These are phyloP conservation scores for Halcyon leucocephala DNA, from an alignment of 2,797 vertebrate species.

Conservation along the genomic window DNA sequence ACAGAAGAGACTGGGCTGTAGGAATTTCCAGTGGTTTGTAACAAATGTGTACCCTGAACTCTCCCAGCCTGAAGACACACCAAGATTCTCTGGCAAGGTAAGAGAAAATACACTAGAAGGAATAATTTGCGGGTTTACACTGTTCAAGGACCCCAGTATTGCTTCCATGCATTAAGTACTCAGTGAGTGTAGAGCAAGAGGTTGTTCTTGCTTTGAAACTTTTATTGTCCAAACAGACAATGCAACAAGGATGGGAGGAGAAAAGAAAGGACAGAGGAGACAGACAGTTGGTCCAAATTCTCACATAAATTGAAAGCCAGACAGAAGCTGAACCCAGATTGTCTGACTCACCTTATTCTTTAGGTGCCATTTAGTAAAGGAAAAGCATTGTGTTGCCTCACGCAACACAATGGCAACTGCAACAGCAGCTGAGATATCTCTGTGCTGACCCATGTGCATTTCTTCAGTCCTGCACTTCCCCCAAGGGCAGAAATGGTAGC, in stretches of 20 bases:
- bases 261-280: neutral
- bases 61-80: conserved; percentile 76
- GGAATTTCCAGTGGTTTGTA: conserved; percentile 89
- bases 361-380: neutral
- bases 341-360: neutral
- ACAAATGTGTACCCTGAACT: conserved; percentile 85
- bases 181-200: neutral
- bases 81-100: conserved; percentile 80
- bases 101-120: conserved; percentile 1
- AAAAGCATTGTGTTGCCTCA: neutral
- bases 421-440: neutral
- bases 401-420: neutral
- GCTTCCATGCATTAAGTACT: neutral
- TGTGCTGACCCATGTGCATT: neutral
- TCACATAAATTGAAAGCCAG: neutral
- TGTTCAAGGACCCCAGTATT: neutral
- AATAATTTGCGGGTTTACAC: neutral
- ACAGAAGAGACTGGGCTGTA: conserved; percentile 84
- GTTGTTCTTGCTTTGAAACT: neutral
- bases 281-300: neutral
- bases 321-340: neutral
- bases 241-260: neutral
- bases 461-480: neutral
- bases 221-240: neutral
- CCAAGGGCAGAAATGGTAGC: neutral